phyloP scores from a whole-genome alignment of 2,797 vertebrate species.

The Acanthis flammea region DNA sequence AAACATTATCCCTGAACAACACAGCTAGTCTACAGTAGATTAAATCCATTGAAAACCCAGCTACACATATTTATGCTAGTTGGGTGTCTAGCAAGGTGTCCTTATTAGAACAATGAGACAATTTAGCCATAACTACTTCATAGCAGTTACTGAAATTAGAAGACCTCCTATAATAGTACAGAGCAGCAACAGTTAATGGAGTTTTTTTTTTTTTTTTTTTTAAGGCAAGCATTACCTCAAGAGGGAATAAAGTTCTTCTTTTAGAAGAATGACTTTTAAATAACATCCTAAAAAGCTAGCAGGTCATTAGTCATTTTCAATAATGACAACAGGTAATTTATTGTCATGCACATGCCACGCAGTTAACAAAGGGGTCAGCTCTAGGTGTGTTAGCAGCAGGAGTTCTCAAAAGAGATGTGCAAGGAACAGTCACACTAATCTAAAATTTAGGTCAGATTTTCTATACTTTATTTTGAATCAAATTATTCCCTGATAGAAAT shows the following conservation, averaged over 20 bases:
- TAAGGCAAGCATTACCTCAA: neutral
- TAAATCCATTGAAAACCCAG: neutral
- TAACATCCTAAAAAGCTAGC: constrained; percentile 70
- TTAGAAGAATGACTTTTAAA: constrained; percentile 77
- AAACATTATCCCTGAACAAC: neutral
- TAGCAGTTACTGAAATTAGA: neutral
- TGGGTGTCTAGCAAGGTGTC: neutral
- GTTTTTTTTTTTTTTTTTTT: neutral
- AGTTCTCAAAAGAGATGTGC: constrained; percentile 5
- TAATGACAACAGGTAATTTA: constrained; percentile 70
- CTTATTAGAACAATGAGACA: neutral
- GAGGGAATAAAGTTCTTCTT: constrained; percentile 65
- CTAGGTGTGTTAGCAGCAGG: constrained; percentile 31
- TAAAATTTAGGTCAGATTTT: neutral
- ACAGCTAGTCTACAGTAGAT: neutral
- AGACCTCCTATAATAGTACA: neutral
- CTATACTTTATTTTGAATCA: neutral
- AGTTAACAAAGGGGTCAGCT: constrained; percentile 49
- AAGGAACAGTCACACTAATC: neutral
- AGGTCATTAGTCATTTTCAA: constrained; percentile 72
- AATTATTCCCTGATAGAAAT: neutral
- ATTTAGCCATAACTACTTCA: neutral
- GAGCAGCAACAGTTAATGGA: constrained; percentile 2
- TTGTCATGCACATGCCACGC: neutral
- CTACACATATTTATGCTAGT: neutral